Evolutionary conservation across 2,797 vertebrate genomes (phyloP).

Genomic region (Melanogrammus aeglefinus): DNA sequence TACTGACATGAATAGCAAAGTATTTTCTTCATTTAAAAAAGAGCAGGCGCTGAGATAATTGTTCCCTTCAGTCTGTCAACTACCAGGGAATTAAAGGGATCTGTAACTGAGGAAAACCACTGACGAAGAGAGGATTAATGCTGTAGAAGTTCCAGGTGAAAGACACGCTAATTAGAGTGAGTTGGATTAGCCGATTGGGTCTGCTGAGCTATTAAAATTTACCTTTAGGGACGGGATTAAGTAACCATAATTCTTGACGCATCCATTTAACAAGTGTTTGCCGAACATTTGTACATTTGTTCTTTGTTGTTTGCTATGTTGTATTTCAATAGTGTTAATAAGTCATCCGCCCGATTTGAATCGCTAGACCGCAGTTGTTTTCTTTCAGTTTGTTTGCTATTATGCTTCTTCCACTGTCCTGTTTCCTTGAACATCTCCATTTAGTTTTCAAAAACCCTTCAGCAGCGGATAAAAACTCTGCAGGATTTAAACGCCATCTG

Average conservation of each 20-base stretch:
- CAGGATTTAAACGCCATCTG: not conserved
- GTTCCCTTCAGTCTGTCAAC: constrained; percentile 5
- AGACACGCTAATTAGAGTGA: constrained; percentile 19
- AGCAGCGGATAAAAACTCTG: not conserved
- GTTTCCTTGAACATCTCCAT: not conserved
- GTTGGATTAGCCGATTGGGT: not conserved
- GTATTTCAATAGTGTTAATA: not conserved
- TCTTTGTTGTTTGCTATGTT: not conserved
- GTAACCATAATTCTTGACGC: not conserved
- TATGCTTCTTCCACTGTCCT: not conserved
- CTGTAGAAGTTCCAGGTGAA: not conserved
- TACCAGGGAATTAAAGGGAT: not conserved
- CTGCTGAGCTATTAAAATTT: not conserved
- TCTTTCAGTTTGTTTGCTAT: not conserved
- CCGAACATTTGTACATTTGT: no score
- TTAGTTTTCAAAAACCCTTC: not conserved
- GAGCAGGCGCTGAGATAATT: constrained; percentile 3
- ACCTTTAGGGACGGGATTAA: not conserved
- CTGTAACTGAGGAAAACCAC: not conserved
- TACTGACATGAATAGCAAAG: not conserved
- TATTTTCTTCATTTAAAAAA: not conserved
- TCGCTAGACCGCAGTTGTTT: not conserved
- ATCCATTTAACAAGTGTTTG: not conserved
- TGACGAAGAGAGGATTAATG: not conserved
- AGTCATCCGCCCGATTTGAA: not conserved